These are phyloP conservation scores for Onychostoma macrolepis DNA, from an alignment of 2,113 vertebrate genomes.

Conservation along the genomic window DNA sequence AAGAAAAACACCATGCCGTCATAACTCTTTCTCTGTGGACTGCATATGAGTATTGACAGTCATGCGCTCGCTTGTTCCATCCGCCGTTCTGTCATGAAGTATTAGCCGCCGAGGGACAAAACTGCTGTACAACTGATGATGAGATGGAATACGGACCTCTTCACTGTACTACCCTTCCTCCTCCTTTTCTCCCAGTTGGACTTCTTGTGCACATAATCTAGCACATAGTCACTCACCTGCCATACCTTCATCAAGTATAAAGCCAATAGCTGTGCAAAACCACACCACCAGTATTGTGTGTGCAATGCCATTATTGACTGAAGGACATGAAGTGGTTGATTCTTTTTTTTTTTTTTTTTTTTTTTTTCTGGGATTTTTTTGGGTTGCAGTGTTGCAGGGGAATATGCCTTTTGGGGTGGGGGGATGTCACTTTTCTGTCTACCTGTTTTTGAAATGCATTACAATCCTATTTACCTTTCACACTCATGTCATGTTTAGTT, in stretches of 20 bases:
- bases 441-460: slow-evolving; percentile 50
- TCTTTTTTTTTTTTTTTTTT: slow-evolving; percentile 49
- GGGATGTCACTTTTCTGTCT: slow-evolving; percentile 44
- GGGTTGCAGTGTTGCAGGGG: slow-evolving; percentile 25
- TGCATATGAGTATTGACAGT: slow-evolving; percentile 62
- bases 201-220: slow-evolving; percentile 66
- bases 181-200: slow-evolving; percentile 68
- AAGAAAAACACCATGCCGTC: slow-evolving; percentile 64
- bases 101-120: slow-evolving; percentile 60
- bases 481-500: slow-evolving; percentile 54
- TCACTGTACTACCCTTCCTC: slow-evolving; percentile 73
- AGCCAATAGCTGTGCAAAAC: slow-evolving; percentile 61
- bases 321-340: slow-evolving; percentile 71
- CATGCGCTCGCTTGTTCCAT: slow-evolving; percentile 68
- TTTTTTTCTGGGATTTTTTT: slow-evolving; percentile 8
- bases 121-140: slow-evolving; percentile 66
- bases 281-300: slow-evolving; percentile 76
- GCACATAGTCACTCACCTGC: slow-evolving; percentile 57
- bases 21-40: slow-evolving; percentile 71
- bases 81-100: slow-evolving; percentile 59
- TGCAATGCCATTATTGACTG: slow-evolving; percentile 69
- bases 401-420: slow-evolving; percentile 3
- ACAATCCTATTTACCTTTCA: slow-evolving; percentile 54
- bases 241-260: slow-evolving; percentile 58
- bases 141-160: slow-evolving; percentile 74